Conservation (phyloP, 2,888 invertebrate species). For the Andrena haemorrhoa region DNA sequence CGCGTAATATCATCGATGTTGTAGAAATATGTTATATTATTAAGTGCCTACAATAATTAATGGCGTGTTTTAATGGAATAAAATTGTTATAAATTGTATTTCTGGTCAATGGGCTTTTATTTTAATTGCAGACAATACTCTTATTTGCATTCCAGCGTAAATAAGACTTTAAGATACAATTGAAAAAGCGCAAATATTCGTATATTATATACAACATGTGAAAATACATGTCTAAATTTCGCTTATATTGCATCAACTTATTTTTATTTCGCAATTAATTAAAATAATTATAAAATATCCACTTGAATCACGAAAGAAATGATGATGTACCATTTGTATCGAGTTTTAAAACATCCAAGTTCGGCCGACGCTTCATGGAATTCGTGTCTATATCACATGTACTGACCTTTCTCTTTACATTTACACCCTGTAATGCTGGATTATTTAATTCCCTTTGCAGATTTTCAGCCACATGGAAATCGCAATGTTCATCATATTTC, state of each 20-base stretch:
- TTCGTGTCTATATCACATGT: neutral
- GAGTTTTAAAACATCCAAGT: conserved; percentile 33
- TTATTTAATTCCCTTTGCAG: conserved; percentile 89
- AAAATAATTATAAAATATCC: neutral
- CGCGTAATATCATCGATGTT: conserved; percentile 13
- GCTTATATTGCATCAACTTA: neutral
- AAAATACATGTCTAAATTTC: neutral
- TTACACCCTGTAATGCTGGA: conserved; percentile 40
- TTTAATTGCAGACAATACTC: neutral
- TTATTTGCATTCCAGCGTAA: conserved; percentile 21
- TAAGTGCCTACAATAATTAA: neutral
- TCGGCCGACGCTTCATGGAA: conserved; percentile 56
- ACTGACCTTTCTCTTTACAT: conserved; percentile 57
- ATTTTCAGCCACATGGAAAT: conserved; percentile 94
- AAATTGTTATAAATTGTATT: neutral
- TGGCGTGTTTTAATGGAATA: neutral
- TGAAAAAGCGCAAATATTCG: neutral
- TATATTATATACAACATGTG: neutral
- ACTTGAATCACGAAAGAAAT: conserved; percentile 59
- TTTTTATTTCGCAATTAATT: neutral
- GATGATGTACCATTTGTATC: conserved; percentile 26
- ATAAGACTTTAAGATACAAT: conserved; percentile 1
- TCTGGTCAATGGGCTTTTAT: neutral
- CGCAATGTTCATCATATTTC: conserved; percentile 91
- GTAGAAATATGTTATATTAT: neutral